Conservation (phyloP, 1,140 invertebrate genomes). For the Oppia nitens region DNA sequence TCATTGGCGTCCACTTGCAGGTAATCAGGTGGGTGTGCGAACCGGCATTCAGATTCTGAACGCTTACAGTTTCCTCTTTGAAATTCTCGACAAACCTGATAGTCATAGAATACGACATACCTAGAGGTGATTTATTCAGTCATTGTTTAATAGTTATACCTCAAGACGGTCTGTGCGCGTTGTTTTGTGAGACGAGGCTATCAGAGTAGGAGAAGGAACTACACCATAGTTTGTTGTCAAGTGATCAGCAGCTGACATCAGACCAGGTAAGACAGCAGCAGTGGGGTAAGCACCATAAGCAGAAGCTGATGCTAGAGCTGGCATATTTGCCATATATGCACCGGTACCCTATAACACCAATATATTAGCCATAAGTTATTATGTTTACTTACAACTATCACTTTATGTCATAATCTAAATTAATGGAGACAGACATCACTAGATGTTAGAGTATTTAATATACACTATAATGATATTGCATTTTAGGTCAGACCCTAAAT, state of each 20-base stretch:
- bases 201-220: constrained; percentile 57
- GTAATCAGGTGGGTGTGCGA: constrained; percentile 88
- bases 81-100: constrained; percentile 95
- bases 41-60: constrained; percentile 86
- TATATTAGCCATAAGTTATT: too few relatives aligned
- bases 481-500: not conserved
- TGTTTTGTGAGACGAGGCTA: constrained; percentile 67
- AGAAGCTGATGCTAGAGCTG: constrained; percentile 41
- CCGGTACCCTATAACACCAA: constrained; percentile 44
- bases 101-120: too few relatives aligned
- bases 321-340: constrained; percentile 71
- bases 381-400: too few relatives aligned
- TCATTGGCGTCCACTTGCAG: constrained; percentile 69
- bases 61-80: constrained; percentile 92
- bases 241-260: constrained; percentile 5
- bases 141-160: constrained; percentile 41
- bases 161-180: constrained; percentile 84
- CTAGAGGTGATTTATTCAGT: not conserved
- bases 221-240: constrained; percentile 12
- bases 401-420: too few relatives aligned
- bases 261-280: not conserved
- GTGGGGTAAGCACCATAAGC: constrained; percentile 13
- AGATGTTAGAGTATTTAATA: too few relatives aligned
- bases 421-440: too few relatives aligned
- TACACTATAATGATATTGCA: not conserved